These are phyloP conservation scores for Drosophila pruinosa DNA, from an alignment of 1,140 invertebrate genomes.

Conservation along the genomic window DNA sequence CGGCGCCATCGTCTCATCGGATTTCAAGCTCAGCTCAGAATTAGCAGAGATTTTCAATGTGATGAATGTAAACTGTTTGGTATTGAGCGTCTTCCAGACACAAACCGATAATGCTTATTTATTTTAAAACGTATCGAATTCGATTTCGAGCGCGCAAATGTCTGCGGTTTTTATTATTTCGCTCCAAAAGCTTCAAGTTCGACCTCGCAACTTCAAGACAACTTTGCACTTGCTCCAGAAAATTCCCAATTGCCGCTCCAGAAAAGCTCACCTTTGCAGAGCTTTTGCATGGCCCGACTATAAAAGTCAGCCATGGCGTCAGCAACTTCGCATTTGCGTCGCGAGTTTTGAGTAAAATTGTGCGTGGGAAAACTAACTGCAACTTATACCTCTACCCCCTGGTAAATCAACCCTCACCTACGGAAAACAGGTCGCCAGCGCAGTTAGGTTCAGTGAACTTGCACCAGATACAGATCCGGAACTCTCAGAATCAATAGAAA, in stretches of 20 bases:
- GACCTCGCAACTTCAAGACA: constrained; percentile 4
- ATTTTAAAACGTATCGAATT: constrained; percentile 32
- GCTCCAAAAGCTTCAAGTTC: constrained; percentile 30
- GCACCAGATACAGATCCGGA: constrained; percentile 60
- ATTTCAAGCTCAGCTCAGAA: constrained; percentile 23
- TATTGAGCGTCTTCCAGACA: constrained; percentile 21
- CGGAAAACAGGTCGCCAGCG: constrained; percentile 46
- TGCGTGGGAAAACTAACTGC: not conserved
- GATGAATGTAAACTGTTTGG: constrained; percentile 3
- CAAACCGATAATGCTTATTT: constrained; percentile 18
- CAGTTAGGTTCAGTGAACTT: constrained; percentile 63
- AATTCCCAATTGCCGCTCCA: constrained; percentile 44
- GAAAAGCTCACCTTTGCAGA: constrained; percentile 37
- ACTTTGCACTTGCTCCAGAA: constrained; percentile 35
- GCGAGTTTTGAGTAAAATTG: constrained; percentile 47
- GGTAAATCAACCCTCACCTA: constrained; percentile 49
- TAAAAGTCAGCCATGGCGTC: constrained; percentile 42
- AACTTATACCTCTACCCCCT: constrained; percentile 1
- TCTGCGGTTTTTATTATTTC: constrained; percentile 31
- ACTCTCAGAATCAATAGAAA: constrained; percentile 12
- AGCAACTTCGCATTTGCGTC: constrained; percentile 60
- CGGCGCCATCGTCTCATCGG: constrained; percentile 23
- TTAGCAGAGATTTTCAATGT: constrained; percentile 9
- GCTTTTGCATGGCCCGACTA: constrained; percentile 38
- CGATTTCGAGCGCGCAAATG: constrained; percentile 14